Conservation (phyloP, 2,113 vertebrate genomes). For the Podiceps cristatus region DNA sequence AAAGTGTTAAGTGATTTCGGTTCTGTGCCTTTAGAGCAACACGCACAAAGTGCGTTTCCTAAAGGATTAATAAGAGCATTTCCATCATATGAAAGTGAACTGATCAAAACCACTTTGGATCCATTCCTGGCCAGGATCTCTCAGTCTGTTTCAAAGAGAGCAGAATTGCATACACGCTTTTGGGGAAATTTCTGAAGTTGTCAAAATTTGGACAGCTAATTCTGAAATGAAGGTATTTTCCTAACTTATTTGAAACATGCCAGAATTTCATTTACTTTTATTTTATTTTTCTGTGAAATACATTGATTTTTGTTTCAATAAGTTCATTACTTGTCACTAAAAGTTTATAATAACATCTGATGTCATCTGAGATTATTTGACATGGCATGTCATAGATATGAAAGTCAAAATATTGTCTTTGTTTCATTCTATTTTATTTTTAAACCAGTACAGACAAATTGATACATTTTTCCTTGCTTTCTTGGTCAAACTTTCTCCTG, state of each 20-base stretch:
- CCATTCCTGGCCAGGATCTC: neutral
- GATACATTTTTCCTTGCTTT: neutral
- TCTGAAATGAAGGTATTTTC: neutral
- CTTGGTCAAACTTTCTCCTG: neutral
- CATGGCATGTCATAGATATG: neutral
- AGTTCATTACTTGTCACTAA: neutral
- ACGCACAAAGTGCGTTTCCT: neutral
- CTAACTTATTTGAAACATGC: neutral
- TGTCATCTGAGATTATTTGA: neutral
- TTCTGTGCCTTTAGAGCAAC: neutral
- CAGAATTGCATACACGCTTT: accelerated
- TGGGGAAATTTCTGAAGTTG: neutral
- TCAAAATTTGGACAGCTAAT: neutral
- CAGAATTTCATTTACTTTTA: neutral
- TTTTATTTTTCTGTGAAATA: neutral
- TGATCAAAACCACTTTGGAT: neutral
- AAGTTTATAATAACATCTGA: neutral
- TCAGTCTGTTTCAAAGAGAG: neutral
- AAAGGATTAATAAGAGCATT: neutral
- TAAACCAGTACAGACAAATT: neutral
- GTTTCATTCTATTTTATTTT: neutral
- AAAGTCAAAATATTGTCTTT: neutral
- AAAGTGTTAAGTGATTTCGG: neutral
- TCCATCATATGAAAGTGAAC: accelerated
- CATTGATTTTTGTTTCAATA: neutral